These are phyloP conservation scores for Troglohyphantes excavatus DNA, from an alignment of 2,888 invertebrate species.

Conservation along the genomic window DNA sequence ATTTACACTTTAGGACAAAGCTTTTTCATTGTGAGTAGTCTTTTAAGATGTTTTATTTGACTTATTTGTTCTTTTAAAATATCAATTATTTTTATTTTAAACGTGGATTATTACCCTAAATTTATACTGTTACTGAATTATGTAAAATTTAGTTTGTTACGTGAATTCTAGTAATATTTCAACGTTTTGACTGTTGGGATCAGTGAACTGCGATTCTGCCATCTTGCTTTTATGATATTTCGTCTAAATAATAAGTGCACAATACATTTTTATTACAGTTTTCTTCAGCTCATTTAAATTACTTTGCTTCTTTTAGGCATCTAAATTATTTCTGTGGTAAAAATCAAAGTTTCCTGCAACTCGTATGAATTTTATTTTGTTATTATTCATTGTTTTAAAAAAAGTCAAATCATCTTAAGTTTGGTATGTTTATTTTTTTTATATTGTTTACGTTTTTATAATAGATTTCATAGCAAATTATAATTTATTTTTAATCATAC, in stretches of 20 bases:
- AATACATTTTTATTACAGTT: slow-evolving; percentile 29
- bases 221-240: slow-evolving; percentile 71
- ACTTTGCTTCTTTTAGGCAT: not conserved
- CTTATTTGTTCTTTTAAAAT: not conserved
- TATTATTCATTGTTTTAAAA: not conserved
- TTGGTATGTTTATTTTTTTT: not conserved
- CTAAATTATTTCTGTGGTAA: not conserved
- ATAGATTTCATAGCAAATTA: not conserved
- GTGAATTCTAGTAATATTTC: slow-evolving; percentile 2
- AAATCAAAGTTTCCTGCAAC: not conserved
- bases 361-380: not conserved
- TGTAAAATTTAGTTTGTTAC: too few species aligned
- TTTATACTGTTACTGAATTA: too few species aligned
- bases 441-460: not conserved
- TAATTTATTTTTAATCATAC: not conserved
- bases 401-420: not conserved
- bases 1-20: slow-evolving; percentile 68
- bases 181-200: slow-evolving; percentile 63
- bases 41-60: slow-evolving; percentile 24
- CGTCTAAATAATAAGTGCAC: slow-evolving; percentile 29
- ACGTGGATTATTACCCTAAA: not conserved
- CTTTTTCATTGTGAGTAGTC: slow-evolving; percentile 54
- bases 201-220: slow-evolving; percentile 77
- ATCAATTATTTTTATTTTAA: not conserved
- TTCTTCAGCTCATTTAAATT: not conserved